Percentiles rank a stretch among this genome's conserved stretches.
Evolutionary conservation across 2,797 vertebrate genomes (phyloP).

Genomic region (Phyllotis vaccarum): DNA sequence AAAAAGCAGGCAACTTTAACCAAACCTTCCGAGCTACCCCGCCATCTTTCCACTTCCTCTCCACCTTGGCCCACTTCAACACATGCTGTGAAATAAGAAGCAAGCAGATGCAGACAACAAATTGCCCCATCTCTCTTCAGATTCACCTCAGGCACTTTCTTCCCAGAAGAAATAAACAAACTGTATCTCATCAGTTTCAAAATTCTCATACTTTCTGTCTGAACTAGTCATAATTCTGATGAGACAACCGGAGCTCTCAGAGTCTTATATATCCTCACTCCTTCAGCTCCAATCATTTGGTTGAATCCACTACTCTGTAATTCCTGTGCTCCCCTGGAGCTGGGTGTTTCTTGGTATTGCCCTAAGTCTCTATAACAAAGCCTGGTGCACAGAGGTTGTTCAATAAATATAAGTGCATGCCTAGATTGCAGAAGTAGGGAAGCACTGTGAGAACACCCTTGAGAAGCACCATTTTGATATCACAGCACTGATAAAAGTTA

Average conservation of each 20-base stretch:
- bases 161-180: conserved; percentile 26
- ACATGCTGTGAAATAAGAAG: background rate
- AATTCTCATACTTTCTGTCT: background rate
- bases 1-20: conserved; percentile 15
- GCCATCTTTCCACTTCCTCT: background rate
- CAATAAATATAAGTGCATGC: conserved; percentile 37
- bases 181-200: background rate
- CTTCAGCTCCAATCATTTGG: background rate
- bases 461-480: conserved; percentile 58
- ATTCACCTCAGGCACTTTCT: background rate
- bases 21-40: background rate
- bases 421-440: background rate
- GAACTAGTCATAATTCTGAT: background rate
- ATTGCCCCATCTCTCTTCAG: conserved; percentile 25
- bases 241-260: conserved; percentile 21
- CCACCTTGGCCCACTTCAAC: background rate
- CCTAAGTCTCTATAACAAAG: background rate
- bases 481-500: conserved; percentile 13
- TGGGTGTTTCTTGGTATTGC: background rate
- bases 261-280: background rate
- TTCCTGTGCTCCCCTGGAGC: background rate
- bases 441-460: conserved; percentile 3
- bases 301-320: conserved; percentile 14
- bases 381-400: background rate
- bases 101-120: background rate